Conservation (phyloP, 2,797 vertebrate genomes). For the Xyrichtys novacula region DNA sequence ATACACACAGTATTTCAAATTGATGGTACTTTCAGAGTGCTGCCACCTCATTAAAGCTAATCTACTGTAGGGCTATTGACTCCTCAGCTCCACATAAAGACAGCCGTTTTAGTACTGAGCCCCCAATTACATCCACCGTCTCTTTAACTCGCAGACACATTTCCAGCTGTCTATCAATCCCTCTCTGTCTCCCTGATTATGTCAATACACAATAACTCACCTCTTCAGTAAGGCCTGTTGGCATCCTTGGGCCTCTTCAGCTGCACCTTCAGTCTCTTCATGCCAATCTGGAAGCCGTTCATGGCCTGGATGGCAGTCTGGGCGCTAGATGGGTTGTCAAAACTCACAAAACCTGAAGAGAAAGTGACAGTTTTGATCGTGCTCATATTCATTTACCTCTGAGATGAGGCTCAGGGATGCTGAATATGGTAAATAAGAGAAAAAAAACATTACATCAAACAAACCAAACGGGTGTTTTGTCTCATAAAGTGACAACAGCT, state of each 20-base stretch:
- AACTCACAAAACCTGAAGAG: constrained; percentile 93
- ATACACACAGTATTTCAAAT: constrained; percentile 56
- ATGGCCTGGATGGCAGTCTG: constrained; percentile 99
- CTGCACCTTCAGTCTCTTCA: constrained; percentile 99
- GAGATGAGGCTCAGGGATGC: too few species aligned
- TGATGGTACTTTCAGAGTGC: constrained; percentile 50
- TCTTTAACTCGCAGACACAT: constrained; percentile 57
- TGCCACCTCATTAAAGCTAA: constrained; percentile 70
- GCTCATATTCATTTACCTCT: too few species aligned
- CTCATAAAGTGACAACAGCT: neutral
- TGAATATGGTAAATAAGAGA: too few species aligned
- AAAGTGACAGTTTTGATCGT: neutral
- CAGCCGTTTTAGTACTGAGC: constrained; percentile 52
- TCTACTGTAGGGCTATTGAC: constrained; percentile 70
- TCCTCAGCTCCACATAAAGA: constrained; percentile 68
- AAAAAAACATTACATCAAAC: neutral
- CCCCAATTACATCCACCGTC: constrained; percentile 63
- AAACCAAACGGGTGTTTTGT: neutral
- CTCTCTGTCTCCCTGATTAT: constrained; percentile 3
- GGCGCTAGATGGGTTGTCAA: constrained; percentile 97
- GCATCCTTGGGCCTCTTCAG: constrained; percentile 98
- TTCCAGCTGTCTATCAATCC: constrained; percentile 63
- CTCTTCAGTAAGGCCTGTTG: constrained; percentile 95
- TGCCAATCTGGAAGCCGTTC: constrained; percentile 99
- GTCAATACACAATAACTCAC: constrained; percentile 62